Conservation (phyloP, 1,140 invertebrate genomes). For the Penaeus vannamei region DNA sequence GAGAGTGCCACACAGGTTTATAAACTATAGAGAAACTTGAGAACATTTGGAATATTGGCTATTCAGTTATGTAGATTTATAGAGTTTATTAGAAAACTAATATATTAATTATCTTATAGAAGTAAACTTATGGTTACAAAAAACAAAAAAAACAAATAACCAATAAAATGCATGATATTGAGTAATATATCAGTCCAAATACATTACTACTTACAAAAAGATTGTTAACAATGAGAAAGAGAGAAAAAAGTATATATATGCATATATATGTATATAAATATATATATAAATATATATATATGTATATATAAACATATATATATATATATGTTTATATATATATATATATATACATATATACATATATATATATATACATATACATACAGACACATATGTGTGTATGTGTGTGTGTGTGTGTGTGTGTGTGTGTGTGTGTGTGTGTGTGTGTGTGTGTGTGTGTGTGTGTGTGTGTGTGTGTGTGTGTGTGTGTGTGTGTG, state of each 20-base stretch:
- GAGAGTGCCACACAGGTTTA: too few species aligned
- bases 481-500: conserved; percentile 5
- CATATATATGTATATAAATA: conserved; percentile 30
- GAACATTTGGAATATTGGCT: too few species aligned
- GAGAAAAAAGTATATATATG: neutral
- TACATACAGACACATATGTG: neutral
- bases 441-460: conserved; percentile 15
- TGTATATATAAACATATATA: neutral
- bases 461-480: conserved; percentile 14
- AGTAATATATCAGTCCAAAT: neutral
- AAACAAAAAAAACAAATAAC: too few species aligned
- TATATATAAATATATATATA: conserved; percentile 20
- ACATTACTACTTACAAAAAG: neutral
- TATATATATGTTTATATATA: conserved; percentile 13
- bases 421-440: conserved; percentile 1
- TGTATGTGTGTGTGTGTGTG: neutral
- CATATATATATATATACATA: neutral
- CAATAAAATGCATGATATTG: neutral
- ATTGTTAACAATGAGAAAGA: neutral
- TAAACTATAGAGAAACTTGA: too few species aligned
- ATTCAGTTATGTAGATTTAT: too few species aligned
- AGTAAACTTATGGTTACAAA: too few species aligned
- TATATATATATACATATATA: conserved; percentile 24
- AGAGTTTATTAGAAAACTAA: too few species aligned
- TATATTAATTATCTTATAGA: too few species aligned